A percentile compares a stretch with the other conserved stretches of the same genome.
Evolutionary conservation across 2,797 vertebrate species (phyloP).

Genomic region (Anguilla megastoma): DNA sequence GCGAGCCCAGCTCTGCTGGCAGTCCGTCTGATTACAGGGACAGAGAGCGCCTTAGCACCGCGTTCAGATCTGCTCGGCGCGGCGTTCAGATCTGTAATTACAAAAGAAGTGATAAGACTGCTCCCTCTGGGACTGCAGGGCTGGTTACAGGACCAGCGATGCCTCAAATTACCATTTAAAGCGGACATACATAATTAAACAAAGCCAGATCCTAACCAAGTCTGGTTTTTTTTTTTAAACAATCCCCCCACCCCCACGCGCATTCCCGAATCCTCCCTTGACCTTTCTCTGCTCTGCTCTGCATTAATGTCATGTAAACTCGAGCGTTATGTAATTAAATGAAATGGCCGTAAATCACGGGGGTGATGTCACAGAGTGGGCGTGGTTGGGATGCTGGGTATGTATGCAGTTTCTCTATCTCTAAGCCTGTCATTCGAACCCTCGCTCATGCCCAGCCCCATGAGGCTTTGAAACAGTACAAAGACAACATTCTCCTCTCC

Average conservation of each 20-base stretch:
- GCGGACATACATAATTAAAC: slow-evolving; percentile 74
- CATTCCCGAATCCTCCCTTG: neutral
- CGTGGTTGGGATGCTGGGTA: neutral
- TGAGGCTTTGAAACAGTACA: neutral
- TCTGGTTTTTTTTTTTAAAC: neutral
- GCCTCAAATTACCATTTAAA: slow-evolving; percentile 80
- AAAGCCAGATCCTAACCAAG: slow-evolving; percentile 62
- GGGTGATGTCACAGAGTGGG: neutral
- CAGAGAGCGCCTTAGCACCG: neutral
- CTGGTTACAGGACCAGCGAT: slow-evolving; percentile 78
- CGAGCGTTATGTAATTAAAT: neutral
- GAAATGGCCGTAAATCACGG: no score
- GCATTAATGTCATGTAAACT: neutral
- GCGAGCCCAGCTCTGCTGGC: neutral
- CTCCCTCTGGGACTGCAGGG: slow-evolving; percentile 70
- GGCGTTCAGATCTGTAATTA: slow-evolving; percentile 67
- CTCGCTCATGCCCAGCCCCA: neutral
- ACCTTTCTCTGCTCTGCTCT: neutral
- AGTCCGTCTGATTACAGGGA: neutral
- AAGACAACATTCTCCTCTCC: neutral
- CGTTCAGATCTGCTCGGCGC: slow-evolving; percentile 3
- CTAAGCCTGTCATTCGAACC: neutral
- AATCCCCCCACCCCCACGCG: neutral
- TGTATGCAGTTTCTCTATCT: neutral
- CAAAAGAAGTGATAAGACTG: slow-evolving; percentile 72